A percentile compares a stretch with the other conserved stretches of the same genome.
phyloP scores from a whole-genome alignment of 2,113 vertebrate species.

The Gadus chalcogrammus region DNA sequence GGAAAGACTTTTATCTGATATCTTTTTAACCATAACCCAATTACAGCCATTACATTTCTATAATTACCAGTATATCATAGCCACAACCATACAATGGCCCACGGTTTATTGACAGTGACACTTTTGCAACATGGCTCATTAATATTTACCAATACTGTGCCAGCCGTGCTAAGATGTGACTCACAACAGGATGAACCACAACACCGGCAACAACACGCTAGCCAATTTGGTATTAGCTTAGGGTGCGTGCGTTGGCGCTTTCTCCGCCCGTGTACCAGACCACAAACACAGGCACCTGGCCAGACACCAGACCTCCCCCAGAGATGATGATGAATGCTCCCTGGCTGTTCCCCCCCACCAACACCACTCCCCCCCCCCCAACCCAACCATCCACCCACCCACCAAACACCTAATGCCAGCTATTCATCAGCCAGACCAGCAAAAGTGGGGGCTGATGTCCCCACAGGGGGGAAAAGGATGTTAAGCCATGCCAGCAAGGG shows the following conservation, averaged over 20 bases:
- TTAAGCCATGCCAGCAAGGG: conserved; percentile 19
- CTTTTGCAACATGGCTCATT: not conserved
- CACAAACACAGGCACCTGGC: conserved; percentile 4
- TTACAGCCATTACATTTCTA: no score
- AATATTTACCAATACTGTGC: not conserved
- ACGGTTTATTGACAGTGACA: not conserved
- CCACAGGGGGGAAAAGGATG: conserved; percentile 20
- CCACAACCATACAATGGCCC: no score
- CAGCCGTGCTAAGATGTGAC: no score
- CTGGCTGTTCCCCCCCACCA: conserved; percentile 1
- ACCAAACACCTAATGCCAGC: conserved; percentile 41
- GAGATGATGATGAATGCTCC: conserved; percentile 37
- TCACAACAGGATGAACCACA: no score
- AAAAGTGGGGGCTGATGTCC: not conserved
- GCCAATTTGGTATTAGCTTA: not conserved
- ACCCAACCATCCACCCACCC: conserved; percentile 9
- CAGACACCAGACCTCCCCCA: conserved; percentile 36
- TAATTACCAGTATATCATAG: no score
- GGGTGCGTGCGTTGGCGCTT: not conserved
- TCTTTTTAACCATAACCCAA: no score
- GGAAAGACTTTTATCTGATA: no score
- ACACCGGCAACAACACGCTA: not conserved
- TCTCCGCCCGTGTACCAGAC: not conserved
- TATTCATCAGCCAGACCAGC: conserved; percentile 48
- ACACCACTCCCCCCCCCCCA: not conserved